A percentile compares a stretch with the other conserved stretches of the same genome.
These are phyloP conservation scores for Climacteris rufus DNA, from an alignment of 2,113 vertebrate genomes.

Conservation along the genomic window DNA sequence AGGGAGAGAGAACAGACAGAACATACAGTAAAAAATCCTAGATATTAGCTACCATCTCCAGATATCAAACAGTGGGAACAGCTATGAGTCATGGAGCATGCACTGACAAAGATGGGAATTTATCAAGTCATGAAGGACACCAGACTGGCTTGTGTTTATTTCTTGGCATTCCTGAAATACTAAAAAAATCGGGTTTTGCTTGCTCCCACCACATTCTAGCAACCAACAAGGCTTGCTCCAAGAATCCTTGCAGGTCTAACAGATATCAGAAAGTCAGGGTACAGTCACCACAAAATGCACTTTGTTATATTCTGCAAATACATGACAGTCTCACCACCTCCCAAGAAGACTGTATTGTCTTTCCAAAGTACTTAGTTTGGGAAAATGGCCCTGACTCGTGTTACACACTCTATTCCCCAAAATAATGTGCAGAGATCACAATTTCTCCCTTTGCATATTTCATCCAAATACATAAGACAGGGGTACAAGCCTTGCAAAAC, in stretches of 20 bases:
- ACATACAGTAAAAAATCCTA: neutral
- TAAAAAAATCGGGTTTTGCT: neutral
- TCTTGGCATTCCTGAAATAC: neutral
- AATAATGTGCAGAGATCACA: neutral
- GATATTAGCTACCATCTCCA: neutral
- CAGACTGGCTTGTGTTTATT: neutral
- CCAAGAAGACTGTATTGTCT: neutral
- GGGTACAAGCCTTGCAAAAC: neutral
- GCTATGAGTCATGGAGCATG: accelerated
- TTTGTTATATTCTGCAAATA: neutral
- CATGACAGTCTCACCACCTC: neutral
- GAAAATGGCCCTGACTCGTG: neutral
- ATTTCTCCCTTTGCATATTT: neutral
- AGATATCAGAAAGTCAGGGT: neutral
- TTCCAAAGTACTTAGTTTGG: neutral
- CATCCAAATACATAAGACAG: neutral
- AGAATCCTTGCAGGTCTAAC: neutral
- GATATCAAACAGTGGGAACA: neutral
- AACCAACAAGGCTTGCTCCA: neutral
- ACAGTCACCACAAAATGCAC: neutral
- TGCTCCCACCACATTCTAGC: neutral
- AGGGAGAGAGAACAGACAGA: neutral
- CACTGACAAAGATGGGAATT: neutral
- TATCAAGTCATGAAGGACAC: neutral
- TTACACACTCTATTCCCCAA: neutral